Conservation (phyloP, 2,113 vertebrate species). For the Apaloderma vittatum region DNA sequence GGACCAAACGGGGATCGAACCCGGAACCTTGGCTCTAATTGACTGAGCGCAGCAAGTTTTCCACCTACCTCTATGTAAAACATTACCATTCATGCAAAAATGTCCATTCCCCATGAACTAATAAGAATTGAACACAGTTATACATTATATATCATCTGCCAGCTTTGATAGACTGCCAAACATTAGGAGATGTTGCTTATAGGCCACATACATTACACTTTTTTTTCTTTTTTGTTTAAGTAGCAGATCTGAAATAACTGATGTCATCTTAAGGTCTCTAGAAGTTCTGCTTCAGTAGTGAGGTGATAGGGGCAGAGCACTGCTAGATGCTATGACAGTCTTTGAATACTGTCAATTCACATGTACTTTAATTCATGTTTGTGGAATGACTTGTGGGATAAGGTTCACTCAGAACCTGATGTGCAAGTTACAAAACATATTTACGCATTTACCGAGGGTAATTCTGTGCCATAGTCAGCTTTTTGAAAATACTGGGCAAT, state of each 20-base stretch:
- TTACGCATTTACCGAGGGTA: not conserved
- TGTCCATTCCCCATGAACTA: accelerated
- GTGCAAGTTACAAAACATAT: not conserved
- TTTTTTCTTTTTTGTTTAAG: not conserved
- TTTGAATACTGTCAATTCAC: not conserved
- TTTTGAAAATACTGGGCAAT: not conserved
- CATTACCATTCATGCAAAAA: not conserved
- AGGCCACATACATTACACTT: not conserved
- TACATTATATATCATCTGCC: not conserved
- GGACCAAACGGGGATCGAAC: too few relatives aligned
- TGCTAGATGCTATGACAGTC: not conserved
- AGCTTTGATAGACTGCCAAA: not conserved
- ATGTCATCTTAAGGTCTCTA: not conserved
- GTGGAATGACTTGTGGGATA: not conserved
- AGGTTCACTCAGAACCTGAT: not conserved
- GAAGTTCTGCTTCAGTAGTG: not conserved
- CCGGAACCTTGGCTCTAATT: too few relatives aligned
- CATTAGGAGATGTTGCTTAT: not conserved
- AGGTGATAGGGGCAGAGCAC: not conserved
- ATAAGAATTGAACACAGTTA: accelerated
- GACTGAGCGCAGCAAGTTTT: not conserved
- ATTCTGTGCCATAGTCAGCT: not conserved
- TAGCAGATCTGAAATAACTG: not conserved
- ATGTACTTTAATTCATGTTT: not conserved
- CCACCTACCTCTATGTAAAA: not conserved